Base-by-base conservation (phyloP, 2,797 vertebrate genomes). In the Cynopterus sphinx region DNA sequence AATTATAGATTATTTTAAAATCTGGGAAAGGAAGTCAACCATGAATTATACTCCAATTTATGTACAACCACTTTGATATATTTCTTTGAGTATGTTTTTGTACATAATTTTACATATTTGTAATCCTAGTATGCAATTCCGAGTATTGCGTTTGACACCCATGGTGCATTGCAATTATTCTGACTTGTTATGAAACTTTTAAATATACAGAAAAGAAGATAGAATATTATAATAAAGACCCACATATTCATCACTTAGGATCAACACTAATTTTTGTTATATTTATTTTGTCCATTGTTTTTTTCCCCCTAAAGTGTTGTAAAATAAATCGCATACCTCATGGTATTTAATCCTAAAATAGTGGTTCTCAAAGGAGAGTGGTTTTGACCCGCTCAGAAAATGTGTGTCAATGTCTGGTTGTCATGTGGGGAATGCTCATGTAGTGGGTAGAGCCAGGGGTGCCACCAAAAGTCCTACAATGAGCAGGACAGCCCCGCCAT, bases 1-100 rank as follows among this genome's bases (percentile, higher is more conserved):
- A 87, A 94, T 93, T 97, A 97, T 65, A 95, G 89, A 89, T 97
- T 96, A 91, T 93, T 97, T 96, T 90, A 94, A 93, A 93, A 88
- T 82, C 87, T 12, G 13, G 43, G 53, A 59, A 87, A 87, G 59
- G 46, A 93, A 90, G 59, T 74, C 85, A 91, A 68, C 65, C 49
- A 87, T 77, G 67, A 94, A 31, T 39, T 26, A 73, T 65, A 59
- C 15, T 89, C 61, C 55, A 78, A 71, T 9, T 55, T 87, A 86
- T 78, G 63, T 31, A 85, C 22, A 61, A 41, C n/a, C 24, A 41
- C 15, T 81, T 81, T 75, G 55, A 81, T 53, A 8, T 39, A 28
- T 90, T 81, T 93, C 57, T 65, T 86, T 21, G 49, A 63, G 36
- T 59, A 39, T 71, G 91, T 93, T 94, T 61, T 65, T 87, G 9